Conservation (phyloP, 1,140 invertebrate species). For the Pentalonia nigronervosa region DNA sequence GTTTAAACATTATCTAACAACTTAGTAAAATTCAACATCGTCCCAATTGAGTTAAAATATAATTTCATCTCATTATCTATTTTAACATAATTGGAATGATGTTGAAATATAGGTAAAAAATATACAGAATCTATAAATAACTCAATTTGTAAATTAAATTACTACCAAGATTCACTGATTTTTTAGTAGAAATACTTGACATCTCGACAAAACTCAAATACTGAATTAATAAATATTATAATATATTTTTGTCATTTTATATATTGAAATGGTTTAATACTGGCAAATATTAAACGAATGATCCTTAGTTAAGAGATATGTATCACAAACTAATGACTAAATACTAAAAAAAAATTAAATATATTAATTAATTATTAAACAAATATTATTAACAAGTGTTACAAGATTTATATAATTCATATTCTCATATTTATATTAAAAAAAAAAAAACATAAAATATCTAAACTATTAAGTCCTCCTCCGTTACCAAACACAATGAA, state of each 20-base stretch:
- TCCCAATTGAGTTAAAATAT: no score
- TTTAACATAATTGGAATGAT: background rate
- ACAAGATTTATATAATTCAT: conserved; percentile 12
- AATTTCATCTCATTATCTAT: no score
- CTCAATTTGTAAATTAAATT: background rate
- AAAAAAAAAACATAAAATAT: background rate
- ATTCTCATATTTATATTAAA: background rate
- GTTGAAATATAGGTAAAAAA: background rate
- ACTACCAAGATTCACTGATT: background rate
- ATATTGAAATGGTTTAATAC: background rate
- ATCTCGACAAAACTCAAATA: background rate
- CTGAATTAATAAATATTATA: background rate
- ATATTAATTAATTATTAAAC: conserved; percentile 1
- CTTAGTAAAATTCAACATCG: background rate
- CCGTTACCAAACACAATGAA: background rate
- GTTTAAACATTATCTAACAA: background rate
- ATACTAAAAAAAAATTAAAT: background rate
- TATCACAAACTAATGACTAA: background rate
- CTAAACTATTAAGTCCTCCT: background rate
- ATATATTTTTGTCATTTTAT: background rate
- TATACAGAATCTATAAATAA: no score
- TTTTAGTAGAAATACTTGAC: background rate
- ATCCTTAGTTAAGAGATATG: background rate
- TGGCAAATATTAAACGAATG: background rate
- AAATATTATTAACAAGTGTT: conserved; percentile 18